A percentile compares a stretch with the other conserved stretches of the same genome.
Evolutionary conservation across 1,140 invertebrate species (phyloP).

Genomic region (Zaprionus camerounensis): DNA sequence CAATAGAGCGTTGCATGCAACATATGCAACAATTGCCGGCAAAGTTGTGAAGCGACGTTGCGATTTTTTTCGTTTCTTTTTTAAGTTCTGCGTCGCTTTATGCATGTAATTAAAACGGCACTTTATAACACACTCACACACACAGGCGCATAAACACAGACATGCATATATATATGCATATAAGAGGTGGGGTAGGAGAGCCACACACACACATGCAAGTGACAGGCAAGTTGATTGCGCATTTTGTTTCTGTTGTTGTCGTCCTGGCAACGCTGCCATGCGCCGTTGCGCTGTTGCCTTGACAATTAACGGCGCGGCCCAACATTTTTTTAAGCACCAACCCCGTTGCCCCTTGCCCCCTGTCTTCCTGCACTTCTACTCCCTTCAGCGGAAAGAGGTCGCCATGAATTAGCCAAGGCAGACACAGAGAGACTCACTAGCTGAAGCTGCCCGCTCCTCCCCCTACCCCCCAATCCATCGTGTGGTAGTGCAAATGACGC

Average conservation of each 20-base stretch:
- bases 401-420: constrained; percentile 63
- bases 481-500: constrained; percentile 59
- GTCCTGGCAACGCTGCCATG: constrained; percentile 52
- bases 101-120: constrained; percentile 66
- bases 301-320: constrained; percentile 65
- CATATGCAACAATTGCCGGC: constrained; percentile 48
- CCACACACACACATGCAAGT: constrained; percentile 29
- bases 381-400: constrained; percentile 45
- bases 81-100: constrained; percentile 50
- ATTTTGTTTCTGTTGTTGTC: constrained; percentile 48
- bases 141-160: background rate
- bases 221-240: constrained; percentile 52
- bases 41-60: constrained; percentile 1
- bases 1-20: background rate
- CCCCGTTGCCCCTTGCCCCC: background rate
- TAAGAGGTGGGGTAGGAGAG: background rate
- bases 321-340: constrained; percentile 27
- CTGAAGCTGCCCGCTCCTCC: constrained; percentile 7
- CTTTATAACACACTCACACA: constrained; percentile 46
- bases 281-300: constrained; percentile 61
- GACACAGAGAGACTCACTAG: constrained; percentile 60
- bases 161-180: background rate
- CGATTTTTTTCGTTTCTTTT: constrained; percentile 31
- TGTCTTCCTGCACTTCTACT: background rate
- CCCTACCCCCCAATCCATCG: background rate